Evolutionary conservation across 2,888 invertebrate species (phyloP), one percentile per base, ranked within the genome.

Genomic region (Ferrisia virgata): DNA sequence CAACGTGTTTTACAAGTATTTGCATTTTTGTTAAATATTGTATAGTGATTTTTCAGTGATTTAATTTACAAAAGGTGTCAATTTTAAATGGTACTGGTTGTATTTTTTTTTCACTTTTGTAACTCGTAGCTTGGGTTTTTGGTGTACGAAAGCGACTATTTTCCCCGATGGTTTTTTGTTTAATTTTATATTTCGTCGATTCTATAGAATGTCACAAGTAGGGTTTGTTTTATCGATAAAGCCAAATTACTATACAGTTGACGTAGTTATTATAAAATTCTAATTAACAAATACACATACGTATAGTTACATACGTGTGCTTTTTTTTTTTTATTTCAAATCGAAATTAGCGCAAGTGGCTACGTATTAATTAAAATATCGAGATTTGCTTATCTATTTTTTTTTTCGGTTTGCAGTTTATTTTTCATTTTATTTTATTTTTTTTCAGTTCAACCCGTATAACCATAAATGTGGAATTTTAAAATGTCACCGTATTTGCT

Each of bases 291-390:
- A 72, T 28, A 72, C 72, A 6, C 8, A 72, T 9, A 2, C 33
- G 8, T n/a, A n/a, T n/a, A n/a, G n/a, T n/a, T n/a, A n/a, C n/a
- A n/a, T n/a, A n/a, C n/a, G 47, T 18, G 47, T 47, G 18, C 18
- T 47, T 47, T 43, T 43, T 47, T 4, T n/a, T n/a, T n/a, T n/a
- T n/a, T n/a, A n/a, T n/a, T n/a, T 28, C 33, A 15, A n/a, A 33
- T 72, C 31, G 72, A 72, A 72, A 72, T 72, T 72, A 72, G 72
- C 72, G 72, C 72, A 36, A 72, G 28, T 72, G 33, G 72, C 72
- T 33, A 72, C 33, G 22, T 72, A 72, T 72, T 72, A 72, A 72
- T 72, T 72, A 72, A 72, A 72, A 72, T 72, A 33, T 33, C 72
- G 72, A 31, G 72, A 72, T 31, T 72, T 72, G 33, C 28, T 64